Base-by-base conservation (phyloP, 1,140 invertebrate species). In the Tigriopus japonicus region DNA sequence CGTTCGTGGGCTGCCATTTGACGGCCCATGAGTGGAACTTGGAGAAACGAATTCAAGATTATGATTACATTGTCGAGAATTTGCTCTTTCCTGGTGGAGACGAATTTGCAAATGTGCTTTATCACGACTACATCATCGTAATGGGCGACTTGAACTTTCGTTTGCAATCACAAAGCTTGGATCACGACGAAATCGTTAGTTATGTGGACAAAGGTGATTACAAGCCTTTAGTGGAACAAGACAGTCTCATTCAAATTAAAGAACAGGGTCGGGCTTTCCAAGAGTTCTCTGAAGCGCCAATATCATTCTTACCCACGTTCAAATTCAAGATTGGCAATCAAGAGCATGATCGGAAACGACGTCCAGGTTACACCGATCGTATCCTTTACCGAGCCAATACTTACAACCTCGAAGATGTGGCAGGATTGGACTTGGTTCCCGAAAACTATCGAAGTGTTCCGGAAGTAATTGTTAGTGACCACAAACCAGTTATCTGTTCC, bases 101-200 rank as follows among this genome's bases (percentile, higher is more conserved):
- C 6, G 45, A 49, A 6, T 17, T 21, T 49, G n/a, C 45, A 21
- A 49, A 49, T 17, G 10, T 49, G n/a, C 45, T 49, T 10, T 49
- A 49, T 21, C 45, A 49, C 21, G 45, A 49, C n/a, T 49, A 49
- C 45, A 49, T 49, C n/a, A 17, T 49, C 45, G 6, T 15, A 5
- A 49, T 49, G 45, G 45, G 45, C 21, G 45, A 49, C 45, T 49
- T 49, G 21, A 49, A 49, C 45, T 49, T 49, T 49, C n/a, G 45
- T 2, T 21, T 49, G n/a, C 2, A 49, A 21, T 15, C n/a, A 10
- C n/a, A 15, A 15, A 49, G n/a, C 21, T 49, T 17, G n/a, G 45
- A 49, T 21, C 45, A 49, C 10, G 45, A 49, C 6, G 45, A 49
- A 12, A 49, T 49, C 21, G 45, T 49, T 2, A 49, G 3, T 17